Evolutionary conservation across 1,140 invertebrate genomes (phyloP), one percentile per base, ranked within the genome.

Genomic region (Apis laboriosa): DNA sequence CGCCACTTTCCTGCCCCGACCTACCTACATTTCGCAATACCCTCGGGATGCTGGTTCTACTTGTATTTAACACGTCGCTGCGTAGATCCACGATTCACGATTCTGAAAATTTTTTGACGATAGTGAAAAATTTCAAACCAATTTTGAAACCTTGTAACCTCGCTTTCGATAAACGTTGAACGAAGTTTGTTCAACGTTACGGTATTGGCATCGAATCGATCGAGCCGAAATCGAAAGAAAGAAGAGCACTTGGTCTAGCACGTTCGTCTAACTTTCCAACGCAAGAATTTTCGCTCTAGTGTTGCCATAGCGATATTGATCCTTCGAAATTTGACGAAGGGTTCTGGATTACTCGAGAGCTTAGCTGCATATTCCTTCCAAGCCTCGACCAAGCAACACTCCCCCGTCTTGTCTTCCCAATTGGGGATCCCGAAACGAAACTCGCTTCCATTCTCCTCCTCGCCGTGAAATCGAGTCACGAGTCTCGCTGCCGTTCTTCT

Each of bases 1-100:
- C 87, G 79, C 83, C 80, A 89, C 85, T 91, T 90, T 91, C 89
- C 87, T 90, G 88, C 61, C 34, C 28, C 67, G 72, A 74, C 72
- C 70, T 17, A 49, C 58, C 34, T 58, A 43, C 70, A 84, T 90
- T 88, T 91, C 89, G 84, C 70, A 91, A 91, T 24, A 21, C 5
- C 0, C 34, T 43, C 77, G 77, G 83, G 90, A 90, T 87, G 84
- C 88, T 86, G 88, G 63, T 15, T 56, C 24, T 9, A 15, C 49
- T 7, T 63, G 24, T 34, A 3, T 19, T n/a, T 53, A 55, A 73
- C 70, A 19, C 24, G 53, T n/a, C 15, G 51, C 34, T 49, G 1
- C 13, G 4, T 43, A 43, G 4, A 43, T 43, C 5, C 34, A 43
- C 4, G 34, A 43, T 43, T 7, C 34, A 43, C 4, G 34, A 43